Evolutionary conservation across 1,140 invertebrate genomes (phyloP).

Genomic region (Drosophila nebulosa): DNA sequence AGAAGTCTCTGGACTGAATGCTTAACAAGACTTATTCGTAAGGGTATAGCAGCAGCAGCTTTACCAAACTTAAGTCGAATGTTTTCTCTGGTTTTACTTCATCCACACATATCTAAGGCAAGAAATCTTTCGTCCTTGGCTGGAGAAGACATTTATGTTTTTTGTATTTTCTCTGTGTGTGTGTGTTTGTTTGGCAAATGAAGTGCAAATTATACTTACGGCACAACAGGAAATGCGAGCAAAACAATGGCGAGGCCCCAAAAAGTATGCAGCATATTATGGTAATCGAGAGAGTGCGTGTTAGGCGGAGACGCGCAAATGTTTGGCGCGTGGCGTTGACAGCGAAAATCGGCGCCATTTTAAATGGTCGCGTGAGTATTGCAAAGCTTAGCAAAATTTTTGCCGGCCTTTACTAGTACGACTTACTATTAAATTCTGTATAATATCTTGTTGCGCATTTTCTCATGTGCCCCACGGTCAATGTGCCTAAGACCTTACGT

Average conservation of each 20-base stretch:
- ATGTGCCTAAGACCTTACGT: conserved; percentile 55
- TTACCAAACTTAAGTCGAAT: background rate
- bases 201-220: conserved; percentile 69
- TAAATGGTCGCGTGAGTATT: conserved; percentile 53
- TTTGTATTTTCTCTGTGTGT: conserved; percentile 11
- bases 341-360: conserved; percentile 51
- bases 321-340: conserved; percentile 60
- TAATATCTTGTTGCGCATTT: conserved; percentile 74
- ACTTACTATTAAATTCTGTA: conserved; percentile 5
- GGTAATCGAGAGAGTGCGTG: background rate
- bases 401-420: conserved; percentile 32
- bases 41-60: background rate
- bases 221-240: conserved; percentile 39
- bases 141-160: conserved; percentile 44
- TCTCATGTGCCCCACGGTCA: conserved; percentile 57
- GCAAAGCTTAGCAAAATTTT: conserved; percentile 19
- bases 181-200: conserved; percentile 47
- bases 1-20: too few relatives aligned
- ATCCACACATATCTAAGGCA: conserved; percentile 29
- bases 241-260: conserved; percentile 30
- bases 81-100: background rate
- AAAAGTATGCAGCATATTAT: conserved; percentile 52
- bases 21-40: background rate
- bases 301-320: conserved; percentile 18
- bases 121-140: conserved; percentile 42